Evolutionary conservation across 1,140 invertebrate species (phyloP).

Genomic region (Ceratosolen solmsi): DNA sequence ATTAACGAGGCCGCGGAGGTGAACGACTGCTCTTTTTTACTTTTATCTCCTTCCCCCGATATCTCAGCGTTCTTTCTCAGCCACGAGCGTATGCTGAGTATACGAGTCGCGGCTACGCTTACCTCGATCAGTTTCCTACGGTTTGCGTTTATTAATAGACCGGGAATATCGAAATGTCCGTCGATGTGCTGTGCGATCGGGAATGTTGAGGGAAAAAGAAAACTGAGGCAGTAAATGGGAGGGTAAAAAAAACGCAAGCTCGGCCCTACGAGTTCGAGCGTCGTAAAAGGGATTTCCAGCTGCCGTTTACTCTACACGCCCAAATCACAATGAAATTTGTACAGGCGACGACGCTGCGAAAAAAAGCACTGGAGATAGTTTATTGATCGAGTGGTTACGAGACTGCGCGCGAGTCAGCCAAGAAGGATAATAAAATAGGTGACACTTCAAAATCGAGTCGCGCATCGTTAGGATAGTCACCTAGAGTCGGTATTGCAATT

Average conservation of each 20-base stretch:
- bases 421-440: not conserved
- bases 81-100: not conserved
- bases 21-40: slow-evolving; percentile 8
- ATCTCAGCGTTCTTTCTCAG: not conserved
- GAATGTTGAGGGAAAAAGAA: too few relatives aligned
- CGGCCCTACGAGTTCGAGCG: not conserved
- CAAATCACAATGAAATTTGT: not conserved
- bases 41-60: too few relatives aligned
- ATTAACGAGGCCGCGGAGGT: slow-evolving; percentile 52
- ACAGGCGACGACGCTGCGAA: too few relatives aligned
- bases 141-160: not conserved
- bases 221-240: too few relatives aligned
- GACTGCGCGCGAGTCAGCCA: not conserved
- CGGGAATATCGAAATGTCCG: not conserved
- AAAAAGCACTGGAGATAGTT: not conserved
- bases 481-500: too few relatives aligned
- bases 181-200: not conserved
- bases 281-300: not conserved
- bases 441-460: not conserved
- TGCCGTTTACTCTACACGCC: not conserved
- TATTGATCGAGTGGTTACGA: not conserved
- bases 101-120: not conserved
- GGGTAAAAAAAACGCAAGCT: not conserved
- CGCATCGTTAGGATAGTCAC: too few relatives aligned
- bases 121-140: not conserved